Percentiles rank a stretch among this genome's conserved stretches.
Conservation (phyloP, 2,797 vertebrate species). For the Perodicticus potto region DNA sequence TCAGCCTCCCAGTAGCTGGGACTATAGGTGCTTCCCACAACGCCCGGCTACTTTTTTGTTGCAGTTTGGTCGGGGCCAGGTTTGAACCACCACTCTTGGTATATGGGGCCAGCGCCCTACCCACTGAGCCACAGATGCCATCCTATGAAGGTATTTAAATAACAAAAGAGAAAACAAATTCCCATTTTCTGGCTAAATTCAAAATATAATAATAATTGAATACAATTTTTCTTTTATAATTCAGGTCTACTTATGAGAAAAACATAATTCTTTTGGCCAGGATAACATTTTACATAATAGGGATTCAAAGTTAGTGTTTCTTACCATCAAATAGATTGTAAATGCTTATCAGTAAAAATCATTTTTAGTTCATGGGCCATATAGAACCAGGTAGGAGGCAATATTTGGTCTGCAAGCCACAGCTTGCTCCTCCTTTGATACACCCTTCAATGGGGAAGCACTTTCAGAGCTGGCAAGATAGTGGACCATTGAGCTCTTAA, state of each 20-base stretch:
- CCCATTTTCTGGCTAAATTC: background rate
- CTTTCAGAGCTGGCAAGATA: background rate
- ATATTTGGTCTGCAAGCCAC: background rate
- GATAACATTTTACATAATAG: background rate
- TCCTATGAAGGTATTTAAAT: background rate
- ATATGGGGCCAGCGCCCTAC: too few relatives aligned
- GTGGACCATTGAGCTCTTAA: background rate
- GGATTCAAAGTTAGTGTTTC: slow-evolving; percentile 3
- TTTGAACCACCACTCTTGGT: too few relatives aligned
- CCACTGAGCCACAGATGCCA: too few relatives aligned
- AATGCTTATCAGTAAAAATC: background rate
- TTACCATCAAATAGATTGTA: background rate
- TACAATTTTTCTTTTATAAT: background rate
- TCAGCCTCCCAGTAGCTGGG: too few relatives aligned
- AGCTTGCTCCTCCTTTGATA: background rate
- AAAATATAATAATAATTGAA: slow-evolving; percentile 22
- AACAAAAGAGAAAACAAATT: background rate
- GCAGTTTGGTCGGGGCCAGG: too few relatives aligned
- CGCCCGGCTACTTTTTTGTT: too few relatives aligned
- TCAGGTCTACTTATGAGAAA: background rate
- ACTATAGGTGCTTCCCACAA: too few relatives aligned
- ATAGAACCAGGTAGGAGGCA: background rate
- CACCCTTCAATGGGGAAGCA: background rate
- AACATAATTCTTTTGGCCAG: background rate
- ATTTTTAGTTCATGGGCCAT: background rate